Percentiles rank a stretch among this genome's conserved stretches.
phyloP scores from a whole-genome alignment of 2,888 invertebrate species.

The Chaetogeoica ovagalla region DNA sequence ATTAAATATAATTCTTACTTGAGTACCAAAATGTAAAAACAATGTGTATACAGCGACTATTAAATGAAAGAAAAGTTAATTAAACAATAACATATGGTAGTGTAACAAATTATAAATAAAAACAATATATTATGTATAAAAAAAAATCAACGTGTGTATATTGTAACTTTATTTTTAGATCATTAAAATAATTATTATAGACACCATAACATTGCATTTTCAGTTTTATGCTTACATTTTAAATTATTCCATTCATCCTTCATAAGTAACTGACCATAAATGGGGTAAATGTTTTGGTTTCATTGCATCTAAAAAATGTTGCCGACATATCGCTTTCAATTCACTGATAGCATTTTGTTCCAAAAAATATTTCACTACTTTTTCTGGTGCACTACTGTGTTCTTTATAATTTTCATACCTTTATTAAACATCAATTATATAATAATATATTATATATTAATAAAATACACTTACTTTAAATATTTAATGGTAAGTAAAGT shows the following conservation, averaged over 20 bases:
- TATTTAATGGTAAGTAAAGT: conserved; percentile 47
- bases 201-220: not conserved
- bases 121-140: too few species aligned
- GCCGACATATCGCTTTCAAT: conserved; percentile 75
- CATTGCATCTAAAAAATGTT: conserved; percentile 76
- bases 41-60: too few species aligned
- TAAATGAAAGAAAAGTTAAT: too few species aligned
- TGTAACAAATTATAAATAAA: too few species aligned
- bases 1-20: too few species aligned
- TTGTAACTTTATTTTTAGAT: not conserved
- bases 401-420: conserved; percentile 25
- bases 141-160: not conserved
- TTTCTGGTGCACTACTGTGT: conserved; percentile 61
- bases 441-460: too few species aligned
- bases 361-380: conserved; percentile 67
- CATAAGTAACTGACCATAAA: conserved; percentile 75
- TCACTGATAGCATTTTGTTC: conserved; percentile 64
- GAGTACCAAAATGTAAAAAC: too few species aligned
- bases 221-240: not conserved
- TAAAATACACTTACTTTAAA: conserved; percentile 40
- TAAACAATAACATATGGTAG: too few species aligned
- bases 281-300: conserved; percentile 71
- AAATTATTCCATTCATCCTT: conserved; percentile 21
- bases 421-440: not conserved
- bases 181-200: not conserved